These are phyloP conservation scores for Prionchulus punctatus DNA, from an alignment of 2,888 invertebrate genomes.

Conservation along the genomic window DNA sequence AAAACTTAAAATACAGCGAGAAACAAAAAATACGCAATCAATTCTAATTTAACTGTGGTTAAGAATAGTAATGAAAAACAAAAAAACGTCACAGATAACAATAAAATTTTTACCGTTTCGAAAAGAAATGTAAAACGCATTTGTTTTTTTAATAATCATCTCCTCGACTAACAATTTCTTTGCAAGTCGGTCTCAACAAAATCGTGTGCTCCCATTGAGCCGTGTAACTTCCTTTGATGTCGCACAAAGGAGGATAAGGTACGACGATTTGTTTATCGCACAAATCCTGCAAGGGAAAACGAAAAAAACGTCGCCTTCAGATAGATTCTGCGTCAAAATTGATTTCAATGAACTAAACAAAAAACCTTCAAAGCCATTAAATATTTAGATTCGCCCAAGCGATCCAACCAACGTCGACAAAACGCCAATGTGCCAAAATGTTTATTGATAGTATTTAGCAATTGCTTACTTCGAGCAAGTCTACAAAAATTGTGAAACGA, in stretches of 20 bases:
- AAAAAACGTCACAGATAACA: too few species aligned
- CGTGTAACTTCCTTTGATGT: conserved; percentile 90
- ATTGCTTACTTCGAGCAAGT: conserved; percentile 74
- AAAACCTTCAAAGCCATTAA: conserved; percentile 78
- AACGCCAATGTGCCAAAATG: conserved; percentile 94
- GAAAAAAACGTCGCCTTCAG: not conserved
- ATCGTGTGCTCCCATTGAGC: conserved; percentile 99
- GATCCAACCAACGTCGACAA: conserved; percentile 95
- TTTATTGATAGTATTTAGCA: conserved; percentile 80
- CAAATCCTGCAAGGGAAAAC: conserved; percentile 50
- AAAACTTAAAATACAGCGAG: too few species aligned
- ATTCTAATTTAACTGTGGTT: too few species aligned
- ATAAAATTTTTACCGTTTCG: too few species aligned
- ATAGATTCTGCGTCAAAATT: not conserved
- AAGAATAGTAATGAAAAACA: too few species aligned
- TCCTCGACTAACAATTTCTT: conserved; percentile 90
- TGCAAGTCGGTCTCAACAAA: conserved; percentile 87
- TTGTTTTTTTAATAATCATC: conserved; percentile 59
- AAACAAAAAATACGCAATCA: too few species aligned
- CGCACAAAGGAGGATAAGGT: conserved; percentile 93
- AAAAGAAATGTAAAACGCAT: not conserved
- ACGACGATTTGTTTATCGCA: conserved; percentile 96
- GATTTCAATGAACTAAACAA: not conserved
- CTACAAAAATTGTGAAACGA: conserved; percentile 38
- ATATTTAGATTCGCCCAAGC: conserved; percentile 87